A percentile compares a stretch with the other conserved stretches of the same genome.
Evolutionary conservation across 2,113 vertebrate species (phyloP).

Genomic region (Actenoides hombroni): DNA sequence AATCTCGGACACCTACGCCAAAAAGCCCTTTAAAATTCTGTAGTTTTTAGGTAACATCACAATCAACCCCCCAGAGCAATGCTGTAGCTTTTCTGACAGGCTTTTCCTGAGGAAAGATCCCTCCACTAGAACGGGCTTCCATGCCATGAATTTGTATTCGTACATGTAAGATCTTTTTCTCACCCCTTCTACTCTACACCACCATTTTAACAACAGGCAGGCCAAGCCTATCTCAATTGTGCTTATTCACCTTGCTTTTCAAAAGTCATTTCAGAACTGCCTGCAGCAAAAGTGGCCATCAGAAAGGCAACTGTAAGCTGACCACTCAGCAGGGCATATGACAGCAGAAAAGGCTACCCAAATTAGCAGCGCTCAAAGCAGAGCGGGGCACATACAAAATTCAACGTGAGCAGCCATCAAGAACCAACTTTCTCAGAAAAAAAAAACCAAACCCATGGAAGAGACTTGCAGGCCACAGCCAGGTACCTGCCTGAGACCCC

Average conservation of each 20-base stretch:
- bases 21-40: not conserved
- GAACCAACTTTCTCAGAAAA: not conserved
- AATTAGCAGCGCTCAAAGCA: not conserved
- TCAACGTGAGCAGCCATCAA: not conserved
- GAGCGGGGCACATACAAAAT: not conserved
- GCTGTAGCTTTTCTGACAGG: not conserved
- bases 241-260: not conserved
- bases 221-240: not conserved
- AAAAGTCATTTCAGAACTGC: not conserved
- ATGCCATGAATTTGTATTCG: not conserved
- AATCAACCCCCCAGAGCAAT: not conserved
- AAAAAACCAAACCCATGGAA: not conserved
- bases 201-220: not conserved
- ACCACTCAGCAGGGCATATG: not conserved
- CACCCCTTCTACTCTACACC: not conserved
- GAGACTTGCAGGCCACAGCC: not conserved
- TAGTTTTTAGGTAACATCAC: not conserved
- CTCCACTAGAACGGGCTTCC: not conserved
- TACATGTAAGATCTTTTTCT: fast-evolving
- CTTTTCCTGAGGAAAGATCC: not conserved
- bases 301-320: not conserved
- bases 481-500: fast-evolving
- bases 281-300: not conserved
- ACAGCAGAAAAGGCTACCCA: not conserved
- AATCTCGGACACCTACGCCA: not conserved